Evolutionary conservation across 2,888 invertebrate genomes (phyloP), one percentile per base, ranked within the genome.

Genomic region (Epistrophe grossulariae): DNA sequence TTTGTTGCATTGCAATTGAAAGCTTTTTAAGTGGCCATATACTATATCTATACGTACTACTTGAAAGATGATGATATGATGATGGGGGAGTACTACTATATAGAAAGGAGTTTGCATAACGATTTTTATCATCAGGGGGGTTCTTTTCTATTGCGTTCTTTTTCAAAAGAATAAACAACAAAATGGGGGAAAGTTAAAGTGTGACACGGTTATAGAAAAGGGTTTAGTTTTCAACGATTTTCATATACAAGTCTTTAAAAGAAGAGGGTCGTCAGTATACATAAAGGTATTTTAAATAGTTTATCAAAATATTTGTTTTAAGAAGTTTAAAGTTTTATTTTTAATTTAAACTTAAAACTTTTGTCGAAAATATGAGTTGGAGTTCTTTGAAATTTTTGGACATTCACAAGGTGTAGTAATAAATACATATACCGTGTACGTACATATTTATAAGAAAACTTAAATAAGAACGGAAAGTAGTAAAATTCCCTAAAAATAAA

Each of bases 21-120:
- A 68, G 66, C 45, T 73, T 78, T 45, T 73, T 52, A 79, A 83
- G 83, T 73, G 68, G 78, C 64, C 48, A 11, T 55, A 64, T 45
- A 62, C 35, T 35, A 35, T 9, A 9, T 7, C 31, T 31, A 31
- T 5, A 2, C 3, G 3, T 24, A 24, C 24, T 31, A 35, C 78
- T 83, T 68, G 60, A 68, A 31, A 60, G 72, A 60, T 72, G 73
- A 79, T 73, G 71, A 82, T 43, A 31, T 48, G 40, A 50, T 68
- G 48, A 17, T 2, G 60, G 72, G 78, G 72, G 78, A 77, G 35
- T 35, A 35, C 31, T 35, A 35, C 9, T 0, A 19, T 52, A 52
- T 62, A 31, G 64, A 57, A 77, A 31, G 52, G 66, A 78, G 50
- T 78, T 72, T 64, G 35, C 64, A 71, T 24, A 57, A 55, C 11